phyloP scores from a whole-genome alignment of 92 coral and sea anemone species.

The Muricea muricata region DNA sequence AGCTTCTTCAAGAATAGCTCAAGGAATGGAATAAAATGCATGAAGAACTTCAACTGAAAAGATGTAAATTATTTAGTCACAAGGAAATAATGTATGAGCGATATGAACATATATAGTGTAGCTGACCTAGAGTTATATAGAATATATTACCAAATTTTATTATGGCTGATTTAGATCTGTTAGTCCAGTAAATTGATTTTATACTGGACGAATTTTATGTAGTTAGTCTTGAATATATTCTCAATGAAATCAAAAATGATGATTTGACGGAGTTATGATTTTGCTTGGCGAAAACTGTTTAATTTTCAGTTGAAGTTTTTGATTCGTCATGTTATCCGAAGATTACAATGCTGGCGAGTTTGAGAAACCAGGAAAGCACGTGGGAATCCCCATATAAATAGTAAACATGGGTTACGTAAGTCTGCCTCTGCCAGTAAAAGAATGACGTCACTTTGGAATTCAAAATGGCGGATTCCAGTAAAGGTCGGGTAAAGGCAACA shows the following conservation, averaged over 20 bases:
- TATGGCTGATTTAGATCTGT: neutral
- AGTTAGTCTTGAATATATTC: neutral
- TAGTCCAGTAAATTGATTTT: neutral
- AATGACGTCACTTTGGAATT: no score
- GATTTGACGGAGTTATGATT: no score
- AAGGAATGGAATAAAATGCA: neutral
- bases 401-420: no score
- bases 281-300: no score
- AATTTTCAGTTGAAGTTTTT: no score
- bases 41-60: neutral
- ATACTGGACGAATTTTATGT: neutral
- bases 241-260: neutral
- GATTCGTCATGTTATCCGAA: no score
- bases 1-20: neutral
- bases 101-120: neutral
- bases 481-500: no score
- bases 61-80: neutral
- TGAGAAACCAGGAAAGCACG: no score
- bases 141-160: neutral
- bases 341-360: no score
- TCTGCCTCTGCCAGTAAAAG: no score
- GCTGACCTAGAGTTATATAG: neutral
- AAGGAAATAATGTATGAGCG: neutral
- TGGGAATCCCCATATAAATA: no score
- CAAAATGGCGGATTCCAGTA: no score